Conservation (phyloP, 2,797 vertebrate genomes). For the Myiothlypis coronata region DNA sequence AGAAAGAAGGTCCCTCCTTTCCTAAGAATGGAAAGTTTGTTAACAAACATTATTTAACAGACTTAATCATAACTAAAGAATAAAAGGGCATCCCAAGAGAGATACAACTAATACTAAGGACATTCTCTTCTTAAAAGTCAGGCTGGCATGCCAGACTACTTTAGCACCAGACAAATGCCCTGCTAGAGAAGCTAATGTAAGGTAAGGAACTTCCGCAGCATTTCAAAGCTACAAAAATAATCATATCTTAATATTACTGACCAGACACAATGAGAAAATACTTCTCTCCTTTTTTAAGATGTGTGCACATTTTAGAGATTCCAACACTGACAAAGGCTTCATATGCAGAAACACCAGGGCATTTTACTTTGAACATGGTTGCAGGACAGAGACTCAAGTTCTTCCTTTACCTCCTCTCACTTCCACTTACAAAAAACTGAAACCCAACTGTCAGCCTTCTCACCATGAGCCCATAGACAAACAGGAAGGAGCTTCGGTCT, state of each 20-base stretch:
- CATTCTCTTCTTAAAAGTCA: neutral
- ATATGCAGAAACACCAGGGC: neutral
- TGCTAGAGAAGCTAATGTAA: neutral
- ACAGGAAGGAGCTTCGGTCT: conserved; percentile 37
- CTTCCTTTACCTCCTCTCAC: neutral
- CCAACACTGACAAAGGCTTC: neutral
- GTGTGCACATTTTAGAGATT: neutral
- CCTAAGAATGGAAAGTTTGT: neutral
- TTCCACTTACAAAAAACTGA: conserved; percentile 18
- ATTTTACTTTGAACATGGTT: neutral
- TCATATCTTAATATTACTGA: neutral
- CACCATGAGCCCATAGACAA: neutral
- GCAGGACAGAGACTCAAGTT: neutral
- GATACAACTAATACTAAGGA: neutral
- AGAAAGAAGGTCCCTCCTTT: neutral
- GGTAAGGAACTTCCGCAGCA: neutral
- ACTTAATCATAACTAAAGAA: neutral
- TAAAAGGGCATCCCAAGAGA: neutral
- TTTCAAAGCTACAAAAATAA: neutral
- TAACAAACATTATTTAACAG: neutral
- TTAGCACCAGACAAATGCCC: neutral
- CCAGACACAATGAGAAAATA: neutral
- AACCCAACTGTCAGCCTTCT: conserved; percentile 18
- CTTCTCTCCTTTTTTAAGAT: neutral
- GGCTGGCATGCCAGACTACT: neutral